Evolutionary conservation across 2,113 vertebrate genomes (phyloP), one percentile per base, ranked within the genome.

Genomic region (Pelodiscus sinensis): DNA sequence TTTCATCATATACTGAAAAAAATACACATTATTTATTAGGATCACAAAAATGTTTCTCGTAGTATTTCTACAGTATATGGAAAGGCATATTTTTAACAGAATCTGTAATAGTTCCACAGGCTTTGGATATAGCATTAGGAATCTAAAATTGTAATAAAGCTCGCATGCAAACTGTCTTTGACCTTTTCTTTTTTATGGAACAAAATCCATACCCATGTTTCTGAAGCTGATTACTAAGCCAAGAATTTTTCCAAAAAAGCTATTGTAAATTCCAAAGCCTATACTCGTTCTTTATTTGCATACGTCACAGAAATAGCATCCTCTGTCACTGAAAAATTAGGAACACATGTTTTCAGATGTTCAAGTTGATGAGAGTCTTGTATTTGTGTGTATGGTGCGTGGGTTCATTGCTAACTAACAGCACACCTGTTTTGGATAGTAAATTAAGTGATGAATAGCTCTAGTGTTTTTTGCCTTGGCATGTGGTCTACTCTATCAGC

Each of bases 381-480:
- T 3, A 38, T 19, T 10, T 5, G 0, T 16, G 68, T 82, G 94
- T 92, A 88, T 92, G 95, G 87, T 96, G 92, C 6, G 0, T 52
- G 75, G 62, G 0, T 88, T 84, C 56, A 82, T 35, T 3, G 56
- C 83, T 16, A 55, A 8, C 58, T 19, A 55, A 9, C 56, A 86
- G 90, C 96, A 96, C 97, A 97, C 97, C 97, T 98, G 97, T 96
- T 97, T 3, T 18, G 94, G 95, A 83, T 24, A 89, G 94, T 84
- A 56, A 82, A 86, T 88, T 38, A 27, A n/a, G 24, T 81, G 91
- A 88, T 95, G 92, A 97, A 95, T 95, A 79, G 89, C 71, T 52
- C 71, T 27, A 92, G 85, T 96, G 95, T 94, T 91, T 79, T 83
- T 11, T 54, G 19, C 84, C 55, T 56, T 11, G 2, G 31, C 93